Conservation (phyloP, 2,888 invertebrate genomes). For the Patella caerulea region DNA sequence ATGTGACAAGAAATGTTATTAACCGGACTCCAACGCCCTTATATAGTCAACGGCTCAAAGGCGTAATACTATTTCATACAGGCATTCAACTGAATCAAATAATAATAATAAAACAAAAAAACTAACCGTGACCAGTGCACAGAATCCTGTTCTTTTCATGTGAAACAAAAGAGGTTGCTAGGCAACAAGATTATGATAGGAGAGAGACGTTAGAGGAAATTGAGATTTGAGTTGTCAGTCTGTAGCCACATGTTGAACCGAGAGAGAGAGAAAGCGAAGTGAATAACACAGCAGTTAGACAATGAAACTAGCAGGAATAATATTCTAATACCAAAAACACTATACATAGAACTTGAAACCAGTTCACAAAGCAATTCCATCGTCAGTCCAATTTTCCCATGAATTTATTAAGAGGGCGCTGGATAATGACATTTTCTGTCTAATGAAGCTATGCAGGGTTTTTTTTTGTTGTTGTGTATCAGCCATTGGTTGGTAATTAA, state of each 20-base stretch:
- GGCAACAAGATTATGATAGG: conserved; percentile 22
- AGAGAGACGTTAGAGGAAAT: conserved; percentile 18
- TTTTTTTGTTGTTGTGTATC: too few relatives aligned
- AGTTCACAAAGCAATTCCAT: neutral
- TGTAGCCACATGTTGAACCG: conserved; percentile 5
- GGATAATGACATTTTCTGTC: neutral
- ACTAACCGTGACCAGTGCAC: conserved; percentile 6
- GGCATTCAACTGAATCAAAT: conserved; percentile 9
- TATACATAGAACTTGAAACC: neutral
- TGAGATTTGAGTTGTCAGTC: conserved; percentile 13
- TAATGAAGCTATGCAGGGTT: too few relatives aligned
- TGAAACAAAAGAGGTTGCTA: conserved; percentile 31
- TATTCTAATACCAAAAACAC: neutral
- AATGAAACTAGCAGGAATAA: neutral
- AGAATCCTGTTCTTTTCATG: conserved; percentile 15
- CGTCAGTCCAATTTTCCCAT: neutral
- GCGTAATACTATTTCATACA: neutral
- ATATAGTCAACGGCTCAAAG: neutral
- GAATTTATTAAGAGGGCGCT: neutral
- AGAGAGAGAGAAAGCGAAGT: neutral
- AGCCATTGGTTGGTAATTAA: too few relatives aligned
- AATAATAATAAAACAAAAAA: neutral
- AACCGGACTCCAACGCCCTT: neutral
- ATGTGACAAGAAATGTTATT: neutral
- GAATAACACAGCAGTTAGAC: neutral